A percentile compares a stretch with the other conserved stretches of the same genome.
Evolutionary conservation across 2,113 vertebrate species (phyloP).

Genomic region (Numenius arquata): DNA sequence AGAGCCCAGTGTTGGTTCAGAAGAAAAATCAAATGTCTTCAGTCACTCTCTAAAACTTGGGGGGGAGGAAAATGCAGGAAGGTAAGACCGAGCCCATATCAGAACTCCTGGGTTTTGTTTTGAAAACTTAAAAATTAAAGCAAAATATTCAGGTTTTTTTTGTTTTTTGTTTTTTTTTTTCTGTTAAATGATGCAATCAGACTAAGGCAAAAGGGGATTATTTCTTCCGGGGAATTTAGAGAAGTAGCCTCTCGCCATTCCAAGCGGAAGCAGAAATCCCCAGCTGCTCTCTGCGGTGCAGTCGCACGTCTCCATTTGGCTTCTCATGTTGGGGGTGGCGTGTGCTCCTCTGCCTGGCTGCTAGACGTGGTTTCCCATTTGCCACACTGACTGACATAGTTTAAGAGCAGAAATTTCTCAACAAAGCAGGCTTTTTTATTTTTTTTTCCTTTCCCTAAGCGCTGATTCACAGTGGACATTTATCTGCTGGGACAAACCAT

Average conservation of each 20-base stretch:
- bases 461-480: not conserved
- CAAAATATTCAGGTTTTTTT: not conserved
- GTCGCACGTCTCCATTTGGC: not conserved
- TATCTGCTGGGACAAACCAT: not conserved
- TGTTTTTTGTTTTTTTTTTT: not conserved
- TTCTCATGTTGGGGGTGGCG: rapidly evolving
- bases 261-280: not conserved
- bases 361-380: not conserved
- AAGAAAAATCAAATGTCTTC: not conserved
- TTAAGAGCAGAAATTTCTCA: not conserved
- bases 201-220: not conserved
- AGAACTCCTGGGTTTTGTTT: not conserved
- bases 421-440: not conserved
- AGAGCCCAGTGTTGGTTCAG: not conserved
- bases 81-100: not conserved
- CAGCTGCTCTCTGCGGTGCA: not conserved
- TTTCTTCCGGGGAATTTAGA: not conserved
- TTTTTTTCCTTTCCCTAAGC: not conserved
- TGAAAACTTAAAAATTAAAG: not conserved
- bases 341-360: not conserved
- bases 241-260: not conserved
- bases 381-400: not conserved
- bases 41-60: not conserved
- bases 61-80: not conserved
- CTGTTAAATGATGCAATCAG: not conserved